Evolutionary conservation across 2,888 invertebrate genomes (phyloP).

Genomic region (Brachycybe producta): DNA sequence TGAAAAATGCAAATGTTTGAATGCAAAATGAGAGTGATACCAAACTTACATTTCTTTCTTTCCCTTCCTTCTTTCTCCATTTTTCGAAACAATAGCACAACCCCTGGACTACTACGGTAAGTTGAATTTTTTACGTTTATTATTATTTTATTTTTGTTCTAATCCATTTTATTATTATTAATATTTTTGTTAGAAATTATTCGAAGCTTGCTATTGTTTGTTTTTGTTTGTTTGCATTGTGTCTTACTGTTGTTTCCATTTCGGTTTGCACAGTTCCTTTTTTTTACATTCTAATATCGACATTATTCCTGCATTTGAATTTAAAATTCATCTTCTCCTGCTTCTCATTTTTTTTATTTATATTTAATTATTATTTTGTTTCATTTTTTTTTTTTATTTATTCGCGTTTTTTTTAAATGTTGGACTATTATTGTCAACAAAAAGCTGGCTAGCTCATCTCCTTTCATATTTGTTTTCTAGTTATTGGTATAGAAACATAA

Average conservation of each 20-base stretch:
- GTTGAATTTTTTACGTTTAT: constrained; percentile 37
- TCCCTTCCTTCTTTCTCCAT: constrained; percentile 14
- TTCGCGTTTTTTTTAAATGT: too few relatives aligned
- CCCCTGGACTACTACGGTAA: constrained; percentile 99
- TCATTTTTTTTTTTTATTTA: too few relatives aligned
- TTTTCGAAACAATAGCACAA: constrained; percentile 55
- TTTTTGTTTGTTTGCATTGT: background rate
- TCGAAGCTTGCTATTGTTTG: background rate
- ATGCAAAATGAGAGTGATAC: background rate
- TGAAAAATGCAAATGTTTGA: constrained; percentile 5
- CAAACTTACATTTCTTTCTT: constrained; percentile 11
- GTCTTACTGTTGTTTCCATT: constrained; percentile 3
- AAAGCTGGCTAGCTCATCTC: too few relatives aligned
- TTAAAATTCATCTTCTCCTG: too few relatives aligned
- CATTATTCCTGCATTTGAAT: too few relatives aligned
- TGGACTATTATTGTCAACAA: too few relatives aligned
- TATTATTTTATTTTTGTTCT: constrained; percentile 6
- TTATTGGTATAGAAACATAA: too few relatives aligned
- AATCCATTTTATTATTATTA: constrained; percentile 32
- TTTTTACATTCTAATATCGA: too few relatives aligned
- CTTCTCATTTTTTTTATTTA: too few relatives aligned
- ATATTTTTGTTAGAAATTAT: constrained; percentile 21
- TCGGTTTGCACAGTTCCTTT: too few relatives aligned
- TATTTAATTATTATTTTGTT: too few relatives aligned
- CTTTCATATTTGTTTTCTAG: too few relatives aligned